Evolutionary conservation across 2,113 vertebrate genomes (phyloP), one percentile per base, ranked within the genome.

Genomic region (Rhineura floridana): DNA sequence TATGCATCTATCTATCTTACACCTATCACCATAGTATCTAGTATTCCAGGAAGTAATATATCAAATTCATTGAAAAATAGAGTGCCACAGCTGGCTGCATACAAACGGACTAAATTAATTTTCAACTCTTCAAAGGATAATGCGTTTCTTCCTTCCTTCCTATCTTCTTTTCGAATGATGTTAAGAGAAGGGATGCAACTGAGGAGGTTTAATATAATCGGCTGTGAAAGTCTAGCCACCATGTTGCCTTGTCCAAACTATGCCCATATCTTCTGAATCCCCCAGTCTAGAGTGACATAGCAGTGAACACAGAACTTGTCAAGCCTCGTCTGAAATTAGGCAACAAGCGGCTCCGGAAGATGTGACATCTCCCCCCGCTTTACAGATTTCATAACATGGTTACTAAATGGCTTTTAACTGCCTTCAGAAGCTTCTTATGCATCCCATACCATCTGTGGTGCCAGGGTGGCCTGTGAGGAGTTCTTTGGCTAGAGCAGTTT

Each of bases 241-340:
- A 70, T 13, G 83, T 83, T 90, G 93, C 28, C 87, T 93, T 91
- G 91, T 92, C 92, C 77, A 94, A 88, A 86, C 2, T 90, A 85
- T 93, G 67, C 52, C 69, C 83, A 28, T 88, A 23, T 88, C 90
- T 91, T 44, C 86, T 87, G 52, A 42, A 87, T 88, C 6, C n/a
- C 0, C 0, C 55, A 75, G 86, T 62, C 85, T 88, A 79, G 91
- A 93, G 78, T 84, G 86, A 93, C 90, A 89, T 0, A 0, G 42
- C 63, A 90, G n/a, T 80, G 76, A 86, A 82, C 86, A 42, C 1
- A 87, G 91, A 55, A 83, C 25, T 81, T 80, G 39, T 23, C 67
- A 69, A 67, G 11, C 0, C 50, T 73, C 89, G 77, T 4, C 42
- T 90, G 63, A 93, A 95, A 87, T 0, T 2, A 91, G 63, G 89